A percentile compares a stretch with the other conserved stretches of the same genome.
phyloP scores from a whole-genome alignment of 64 coral and sea anemone species.

The Pachyseris speciosa region DNA sequence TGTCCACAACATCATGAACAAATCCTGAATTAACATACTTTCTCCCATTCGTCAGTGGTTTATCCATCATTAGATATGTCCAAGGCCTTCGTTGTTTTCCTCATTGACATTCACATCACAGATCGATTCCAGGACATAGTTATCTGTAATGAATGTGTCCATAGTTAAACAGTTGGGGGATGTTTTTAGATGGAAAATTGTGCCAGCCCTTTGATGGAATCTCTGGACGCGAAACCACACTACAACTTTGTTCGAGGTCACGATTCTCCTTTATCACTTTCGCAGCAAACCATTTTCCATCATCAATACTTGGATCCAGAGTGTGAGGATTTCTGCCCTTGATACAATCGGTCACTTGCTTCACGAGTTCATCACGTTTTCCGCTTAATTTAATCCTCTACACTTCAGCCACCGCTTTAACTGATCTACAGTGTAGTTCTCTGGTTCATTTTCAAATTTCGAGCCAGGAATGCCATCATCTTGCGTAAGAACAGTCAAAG shows the following conservation, averaged over 20 bases:
- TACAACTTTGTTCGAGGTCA: conserved; percentile 1
- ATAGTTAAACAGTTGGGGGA: conserved; percentile 65
- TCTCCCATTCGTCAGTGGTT: conserved; percentile 45
- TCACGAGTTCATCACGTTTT: conserved; percentile 54
- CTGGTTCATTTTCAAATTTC: too few species aligned
- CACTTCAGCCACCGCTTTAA: conserved; percentile 58
- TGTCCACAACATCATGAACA: conserved; percentile 56
- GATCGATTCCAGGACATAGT: conserved; percentile 70
- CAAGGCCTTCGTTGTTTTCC: conserved; percentile 19
- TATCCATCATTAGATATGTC: conserved; percentile 63
- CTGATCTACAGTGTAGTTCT: conserved; percentile 56
- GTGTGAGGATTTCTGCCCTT: conserved; percentile 30
- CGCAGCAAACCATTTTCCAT: conserved; percentile 68
- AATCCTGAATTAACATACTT: conserved; percentile 50
- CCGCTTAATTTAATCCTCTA: conserved; percentile 55
- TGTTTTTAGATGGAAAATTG: conserved; percentile 48
- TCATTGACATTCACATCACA: conserved; percentile 7
- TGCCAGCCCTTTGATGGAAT: conserved; percentile 42
- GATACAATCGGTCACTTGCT: conserved; percentile 38
- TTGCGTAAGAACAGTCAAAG: too few species aligned
- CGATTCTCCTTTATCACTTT: conserved; percentile 60
- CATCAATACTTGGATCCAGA: conserved; percentile 67
- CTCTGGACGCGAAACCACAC: not conserved
- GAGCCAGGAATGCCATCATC: too few species aligned
- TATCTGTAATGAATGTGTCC: conserved; percentile 60